Evolutionary conservation across 2,888 invertebrate species (phyloP), one percentile per base, ranked within the genome.

Genomic region (Cacoxenus indagator): DNA sequence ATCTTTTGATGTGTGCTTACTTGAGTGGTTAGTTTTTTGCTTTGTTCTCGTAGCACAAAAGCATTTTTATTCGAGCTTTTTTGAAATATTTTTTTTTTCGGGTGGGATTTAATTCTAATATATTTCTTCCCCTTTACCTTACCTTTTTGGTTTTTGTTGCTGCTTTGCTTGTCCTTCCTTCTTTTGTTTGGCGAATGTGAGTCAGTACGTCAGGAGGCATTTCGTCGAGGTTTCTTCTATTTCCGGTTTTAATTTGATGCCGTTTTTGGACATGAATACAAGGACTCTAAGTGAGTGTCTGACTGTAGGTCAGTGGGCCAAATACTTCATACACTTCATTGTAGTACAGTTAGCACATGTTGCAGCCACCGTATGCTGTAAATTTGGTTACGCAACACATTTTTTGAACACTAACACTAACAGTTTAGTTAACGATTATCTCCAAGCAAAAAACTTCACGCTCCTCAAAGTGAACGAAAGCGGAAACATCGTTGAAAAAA

Each of bases 151-250:
- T 77, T 59, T 54, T 48, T 67, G 54, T 72, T 75, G 70, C 67
- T 64, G 65, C 69, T 67, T 67, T 22, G 27, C 64, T 26, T 45
- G 51, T 62, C 17, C 19, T 62, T 62, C 17, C 65, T 78, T 78
- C 81, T 81, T 81, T 59, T 83, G 84, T 82, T 77, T 57, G 76
- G 70, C 68, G 75, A 81, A 81, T 81, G 80, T 81, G 80, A 83
- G 80, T 81, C 80, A 80, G 80, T 83, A 75, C 83, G 80, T 81
- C 80, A 81, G 82, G 84, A 70, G 77, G 78, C 81, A 80, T 83
- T 80, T 83, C 82, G 83, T 83, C 73, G 73, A 19, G 64, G 29
- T 57, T 61, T 48, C 77, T 82, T 8, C 82, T 82, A 82, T 83
- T 83, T 81, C 80, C 80, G 80, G 80, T 83, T 83, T 83, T 70